These are phyloP conservation scores for Premnoplex brunnescens DNA, from an alignment of 2,797 vertebrate species.

Conservation along the genomic window DNA sequence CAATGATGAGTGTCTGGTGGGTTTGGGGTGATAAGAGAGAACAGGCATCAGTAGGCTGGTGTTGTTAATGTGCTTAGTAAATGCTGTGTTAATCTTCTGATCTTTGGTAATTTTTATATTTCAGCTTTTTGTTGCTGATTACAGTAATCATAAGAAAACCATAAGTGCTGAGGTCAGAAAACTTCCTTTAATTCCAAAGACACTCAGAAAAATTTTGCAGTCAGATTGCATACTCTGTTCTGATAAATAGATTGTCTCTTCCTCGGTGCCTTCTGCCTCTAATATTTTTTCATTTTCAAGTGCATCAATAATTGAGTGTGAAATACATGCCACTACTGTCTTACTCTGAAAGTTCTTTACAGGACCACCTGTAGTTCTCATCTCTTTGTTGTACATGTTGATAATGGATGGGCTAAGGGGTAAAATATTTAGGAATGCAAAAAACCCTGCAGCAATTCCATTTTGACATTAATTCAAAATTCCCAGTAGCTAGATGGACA, in stretches of 20 bases:
- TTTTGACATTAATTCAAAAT: background rate
- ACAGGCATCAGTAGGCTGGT: too few relatives aligned
- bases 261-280: background rate
- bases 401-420: background rate
- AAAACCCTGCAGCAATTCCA: background rate
- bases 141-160: background rate
- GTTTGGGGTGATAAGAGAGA: background rate
- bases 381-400: background rate
- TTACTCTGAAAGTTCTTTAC: background rate
- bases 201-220: background rate
- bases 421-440: background rate
- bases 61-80: background rate
- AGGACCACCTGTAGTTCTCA: background rate
- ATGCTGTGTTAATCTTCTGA: background rate
- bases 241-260: background rate
- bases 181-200: background rate
- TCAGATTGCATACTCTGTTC: background rate
- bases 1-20: rapidly evolving
- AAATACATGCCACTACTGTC: background rate
- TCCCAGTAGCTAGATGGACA: background rate
- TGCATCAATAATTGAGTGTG: background rate
- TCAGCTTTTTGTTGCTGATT: background rate
- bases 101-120: background rate
- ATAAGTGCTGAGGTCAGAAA: rapidly evolving
- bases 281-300: background rate